A percentile compares a stretch with the other conserved stretches of the same genome.
Evolutionary conservation across 2,797 vertebrate species (phyloP).

Genomic region (Sitta carolinensis): DNA sequence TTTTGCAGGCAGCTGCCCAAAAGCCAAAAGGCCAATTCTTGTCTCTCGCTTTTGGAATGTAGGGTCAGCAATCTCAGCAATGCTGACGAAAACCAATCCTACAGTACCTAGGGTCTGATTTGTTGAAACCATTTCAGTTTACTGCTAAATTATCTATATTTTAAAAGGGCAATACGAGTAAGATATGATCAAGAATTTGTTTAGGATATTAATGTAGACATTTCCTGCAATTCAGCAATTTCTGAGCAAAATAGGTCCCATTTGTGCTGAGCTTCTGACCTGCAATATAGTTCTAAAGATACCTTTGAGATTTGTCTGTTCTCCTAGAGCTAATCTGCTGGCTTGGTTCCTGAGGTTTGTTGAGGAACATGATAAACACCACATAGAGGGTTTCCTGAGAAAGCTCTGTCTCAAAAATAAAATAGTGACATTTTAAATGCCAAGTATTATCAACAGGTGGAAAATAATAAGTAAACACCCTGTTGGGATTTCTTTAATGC

Average conservation of each 20-base stretch:
- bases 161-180: background rate
- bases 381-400: background rate
- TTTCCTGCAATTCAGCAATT: constrained; percentile 64
- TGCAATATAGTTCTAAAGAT: constrained; percentile 54
- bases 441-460: constrained; percentile 29
- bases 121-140: background rate
- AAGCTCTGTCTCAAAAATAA: constrained; percentile 28
- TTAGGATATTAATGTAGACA: constrained; percentile 30
- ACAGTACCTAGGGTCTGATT: background rate
- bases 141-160: background rate
- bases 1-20: background rate
- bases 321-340: constrained; percentile 59
- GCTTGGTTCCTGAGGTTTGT: constrained; percentile 46
- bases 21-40: background rate
- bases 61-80: background rate
- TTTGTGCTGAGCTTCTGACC: constrained; percentile 63
- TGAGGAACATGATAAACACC: constrained; percentile 50
- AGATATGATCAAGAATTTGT: constrained; percentile 16
- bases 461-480: constrained; percentile 16
- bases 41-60: background rate
- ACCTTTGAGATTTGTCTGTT: constrained; percentile 59
- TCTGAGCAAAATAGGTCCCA: constrained; percentile 42
- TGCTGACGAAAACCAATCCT: background rate
- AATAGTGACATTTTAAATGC: constrained; percentile 21
- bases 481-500: background rate